These are phyloP conservation scores for Melanocharis versteri DNA, from an alignment of 2,113 vertebrate species.

Conservation along the genomic window DNA sequence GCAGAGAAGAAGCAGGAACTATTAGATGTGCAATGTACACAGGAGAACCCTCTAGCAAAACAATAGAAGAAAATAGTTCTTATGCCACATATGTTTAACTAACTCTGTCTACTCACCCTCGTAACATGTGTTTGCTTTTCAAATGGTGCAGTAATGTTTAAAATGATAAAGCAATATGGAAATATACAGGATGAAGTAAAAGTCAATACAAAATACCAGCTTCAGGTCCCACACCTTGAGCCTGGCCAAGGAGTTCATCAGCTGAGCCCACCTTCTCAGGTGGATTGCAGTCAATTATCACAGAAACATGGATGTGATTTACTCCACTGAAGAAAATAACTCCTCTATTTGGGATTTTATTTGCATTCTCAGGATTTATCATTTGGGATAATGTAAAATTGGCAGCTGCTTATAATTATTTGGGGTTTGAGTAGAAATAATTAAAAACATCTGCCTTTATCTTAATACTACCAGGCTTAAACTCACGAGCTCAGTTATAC, in stretches of 20 bases:
- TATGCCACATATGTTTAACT: neutral
- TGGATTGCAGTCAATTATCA: neutral
- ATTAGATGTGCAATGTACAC: neutral
- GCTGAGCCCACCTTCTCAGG: neutral
- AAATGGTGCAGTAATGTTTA: neutral
- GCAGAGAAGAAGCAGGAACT: neutral
- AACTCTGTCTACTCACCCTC: neutral
- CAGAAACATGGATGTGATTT: neutral
- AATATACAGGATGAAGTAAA: neutral
- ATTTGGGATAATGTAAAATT: slow-evolving; percentile 77
- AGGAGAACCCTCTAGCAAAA: neutral
- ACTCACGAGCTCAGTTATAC: slow-evolving; percentile 70
- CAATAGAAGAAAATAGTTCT: neutral
- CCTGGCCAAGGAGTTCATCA: neutral
- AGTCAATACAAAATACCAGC: neutral
- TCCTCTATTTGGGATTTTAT: slow-evolving; percentile 61
- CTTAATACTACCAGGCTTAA: slow-evolving; percentile 76
- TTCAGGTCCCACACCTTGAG: neutral
- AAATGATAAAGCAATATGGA: neutral
- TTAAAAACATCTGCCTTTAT: slow-evolving; percentile 83
- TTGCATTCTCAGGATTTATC: slow-evolving; percentile 76
- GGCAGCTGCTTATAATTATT: slow-evolving; percentile 83
- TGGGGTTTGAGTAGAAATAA: slow-evolving; percentile 74
- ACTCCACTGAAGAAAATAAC: neutral
- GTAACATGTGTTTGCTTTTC: neutral